These are phyloP conservation scores for Apostichopus californicus DNA, from an alignment of 35 echinoderm and acorn worm species.

Conservation along the genomic window DNA sequence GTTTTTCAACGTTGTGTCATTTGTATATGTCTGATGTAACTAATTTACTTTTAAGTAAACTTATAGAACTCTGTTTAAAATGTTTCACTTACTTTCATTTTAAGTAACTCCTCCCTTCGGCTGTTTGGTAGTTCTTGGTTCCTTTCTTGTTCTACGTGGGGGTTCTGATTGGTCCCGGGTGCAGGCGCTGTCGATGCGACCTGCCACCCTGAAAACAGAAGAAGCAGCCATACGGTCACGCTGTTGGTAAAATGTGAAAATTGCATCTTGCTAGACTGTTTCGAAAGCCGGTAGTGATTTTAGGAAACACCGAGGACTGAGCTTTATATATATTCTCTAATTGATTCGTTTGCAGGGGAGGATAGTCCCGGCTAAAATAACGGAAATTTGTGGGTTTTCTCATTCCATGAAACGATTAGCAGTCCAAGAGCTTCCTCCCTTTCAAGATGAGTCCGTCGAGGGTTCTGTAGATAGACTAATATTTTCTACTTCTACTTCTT, in stretches of 20 bases:
- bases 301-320: neutral
- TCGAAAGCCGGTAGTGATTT: too few species aligned
- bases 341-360: neutral
- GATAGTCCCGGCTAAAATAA: neutral
- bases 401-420: neutral
- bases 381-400: neutral
- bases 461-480: too few species aligned
- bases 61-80: too few species aligned
- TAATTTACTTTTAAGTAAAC: too few species aligned
- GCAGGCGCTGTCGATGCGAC: neutral
- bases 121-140: neutral
- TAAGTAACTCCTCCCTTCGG: neutral
- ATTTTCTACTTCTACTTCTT: too few species aligned
- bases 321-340: neutral
- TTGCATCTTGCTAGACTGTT: neutral
- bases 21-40: too few species aligned
- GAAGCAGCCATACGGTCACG: too few species aligned
- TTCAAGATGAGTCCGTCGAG: too few species aligned
- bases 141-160: neutral
- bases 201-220: neutral
- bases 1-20: too few species aligned
- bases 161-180: neutral
- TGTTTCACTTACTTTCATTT: neutral
- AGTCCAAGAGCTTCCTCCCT: neutral
- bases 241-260: too few species aligned